Evolutionary conservation across 2,888 invertebrate genomes (phyloP), one percentile per base, ranked within the genome.

Genomic region (Ophraella communa): DNA sequence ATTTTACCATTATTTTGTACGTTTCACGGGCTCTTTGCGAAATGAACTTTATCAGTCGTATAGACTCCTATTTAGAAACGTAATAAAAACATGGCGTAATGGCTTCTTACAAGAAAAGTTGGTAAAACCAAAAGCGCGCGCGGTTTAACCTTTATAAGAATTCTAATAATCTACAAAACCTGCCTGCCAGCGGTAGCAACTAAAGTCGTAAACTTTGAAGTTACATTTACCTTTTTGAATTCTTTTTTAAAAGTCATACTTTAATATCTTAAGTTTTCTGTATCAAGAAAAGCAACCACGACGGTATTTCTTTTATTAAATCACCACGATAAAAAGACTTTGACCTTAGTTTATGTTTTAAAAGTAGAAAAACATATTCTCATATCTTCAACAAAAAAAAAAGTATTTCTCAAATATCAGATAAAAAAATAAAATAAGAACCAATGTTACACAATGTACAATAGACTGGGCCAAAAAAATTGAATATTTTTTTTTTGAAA

Each of bases 51-150:
- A 44, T 24, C 42, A 30, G 52, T 44, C 44, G 27, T 60, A 52
- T 60, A 52, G 60, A 44, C 8, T 44, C 44, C 44, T 42, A 60
- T 60, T 60, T 52, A 44, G 27, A 53, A 60, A 60, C 27, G 35
- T 51, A 59, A 59, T 59, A 59, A 51, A 51, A 39, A 51, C n/a
- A 51, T 47, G 14, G 47, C 47, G 39, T 39, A 5, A 39, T 39
- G 39, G 39, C 17, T 39, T 39, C 39, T 17, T 14, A 39, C 17
- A 39, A 14, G 14, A 39, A 39, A 39, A 39, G 39, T 39, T 7
- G 39, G 17, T 39, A 14, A n/a, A 17, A 39, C 39, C 39, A 17
- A 39, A 39, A 17, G 39, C n/a, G 39, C n/a, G n/a, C 39, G 39
- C 30, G 30, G 30, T 30, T 30, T 30, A 30, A 30, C 30, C 14